A percentile compares a stretch with the other conserved stretches of the same genome.
Conservation (phyloP, 2,113 vertebrate genomes). For the Conger conger region DNA sequence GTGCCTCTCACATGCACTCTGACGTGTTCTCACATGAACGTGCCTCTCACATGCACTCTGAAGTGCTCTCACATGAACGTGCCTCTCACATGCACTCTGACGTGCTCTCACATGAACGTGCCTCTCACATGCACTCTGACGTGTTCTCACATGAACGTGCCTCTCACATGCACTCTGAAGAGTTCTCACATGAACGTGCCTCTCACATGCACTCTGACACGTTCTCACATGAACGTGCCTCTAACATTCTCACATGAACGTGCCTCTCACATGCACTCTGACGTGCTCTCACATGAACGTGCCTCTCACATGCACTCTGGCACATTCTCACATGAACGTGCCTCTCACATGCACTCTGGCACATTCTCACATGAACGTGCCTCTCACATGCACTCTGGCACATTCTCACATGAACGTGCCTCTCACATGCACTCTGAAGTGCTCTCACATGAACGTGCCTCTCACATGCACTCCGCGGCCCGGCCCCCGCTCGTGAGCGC, state of each 20-base stretch:
- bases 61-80: background rate
- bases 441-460: slow-evolving; percentile 26
- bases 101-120: background rate
- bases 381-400: slow-evolving; percentile 75
- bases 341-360: slow-evolving; percentile 75
- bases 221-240: background rate
- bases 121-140: background rate
- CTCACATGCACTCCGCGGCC: background rate
- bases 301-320: background rate
- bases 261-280: slow-evolving; percentile 63
- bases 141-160: background rate
- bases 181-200: background rate
- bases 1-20: background rate
- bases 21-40: background rate
- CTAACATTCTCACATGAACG: background rate
- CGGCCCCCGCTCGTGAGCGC: slow-evolving; percentile 20
- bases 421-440: slow-evolving; percentile 75
- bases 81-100: background rate
- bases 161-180: background rate
- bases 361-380: too few species aligned
- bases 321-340: too few species aligned
- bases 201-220: background rate
- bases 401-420: too few species aligned
- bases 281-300: too few species aligned
- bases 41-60: background rate